phyloP scores from a whole-genome alignment of 1,140 invertebrate species.

The Cherax quadricarinatus region DNA sequence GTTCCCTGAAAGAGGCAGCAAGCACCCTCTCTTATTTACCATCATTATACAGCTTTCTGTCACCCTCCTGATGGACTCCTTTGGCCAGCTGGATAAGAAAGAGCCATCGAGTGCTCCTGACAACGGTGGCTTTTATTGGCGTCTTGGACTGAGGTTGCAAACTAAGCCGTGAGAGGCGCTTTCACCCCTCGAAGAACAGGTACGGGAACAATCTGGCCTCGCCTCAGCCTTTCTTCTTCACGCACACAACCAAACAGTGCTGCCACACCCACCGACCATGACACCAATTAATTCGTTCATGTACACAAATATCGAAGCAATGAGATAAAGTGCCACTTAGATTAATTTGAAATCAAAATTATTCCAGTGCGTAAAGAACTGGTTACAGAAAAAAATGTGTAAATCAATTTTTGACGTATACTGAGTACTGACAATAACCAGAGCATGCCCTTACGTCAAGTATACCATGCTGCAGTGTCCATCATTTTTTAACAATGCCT shows the following conservation, averaged over 20 bases:
- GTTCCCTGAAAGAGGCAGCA: not conserved
- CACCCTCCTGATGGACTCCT: not conserved
- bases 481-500: too few relatives aligned
- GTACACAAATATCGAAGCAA: too few relatives aligned
- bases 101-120: not conserved
- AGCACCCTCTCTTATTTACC: not conserved
- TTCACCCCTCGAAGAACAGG: not conserved
- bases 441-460: too few relatives aligned
- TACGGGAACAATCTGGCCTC: not conserved
- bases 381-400: too few relatives aligned
- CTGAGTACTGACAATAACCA: too few relatives aligned
- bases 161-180: not conserved
- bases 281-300: too few relatives aligned
- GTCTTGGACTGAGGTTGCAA: not conserved
- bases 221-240: not conserved
- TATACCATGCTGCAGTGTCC: too few relatives aligned
- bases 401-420: too few relatives aligned
- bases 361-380: too few relatives aligned
- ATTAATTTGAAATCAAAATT: too few relatives aligned
- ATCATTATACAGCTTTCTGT: not conserved
- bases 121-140: not conserved
- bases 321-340: too few relatives aligned
- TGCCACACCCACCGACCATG: too few relatives aligned
- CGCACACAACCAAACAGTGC: not conserved
- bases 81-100: not conserved